Evolutionary conservation across 2,888 invertebrate genomes (phyloP), one percentile per base, ranked within the genome.

Genomic region (Marronus borbonicus): DNA sequence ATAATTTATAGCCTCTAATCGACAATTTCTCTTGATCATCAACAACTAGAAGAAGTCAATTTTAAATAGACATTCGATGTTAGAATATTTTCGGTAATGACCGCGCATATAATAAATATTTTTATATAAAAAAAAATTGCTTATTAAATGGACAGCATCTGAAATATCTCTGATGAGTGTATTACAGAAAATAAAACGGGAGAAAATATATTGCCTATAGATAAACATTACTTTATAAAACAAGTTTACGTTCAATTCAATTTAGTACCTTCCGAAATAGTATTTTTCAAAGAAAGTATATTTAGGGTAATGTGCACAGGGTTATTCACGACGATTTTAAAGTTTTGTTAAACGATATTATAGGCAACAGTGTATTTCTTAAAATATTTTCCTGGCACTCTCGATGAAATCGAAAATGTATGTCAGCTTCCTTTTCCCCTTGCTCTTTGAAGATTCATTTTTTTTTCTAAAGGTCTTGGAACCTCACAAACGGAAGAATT

Each of bases 21-120:
- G 60, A 74, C 72, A 74, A 74, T 74, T 74, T 74, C 72, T 74
- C 72, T 74, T 74, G 72, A 74, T 74, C 60, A 60, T 74, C 44
- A 74, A 14, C 44, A 70, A 49, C 72, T 39, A 44, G 39, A 24
- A 74, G 44, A 60, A 60, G 72, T 44, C 72, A 28, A 74, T 74
- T 74, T 74, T 74, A 74, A 74, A 74, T 44, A 74, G 72, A 74
- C 72, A 74, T 74, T 74, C 60, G 72, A 74, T 74, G 72, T 70
- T 58, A 24, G 72, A 24, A 60, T 55, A 62, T 74, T 74, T 74
- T 58, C 58, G 58, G n/a, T 72, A 72, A 72, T 74, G 72, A 20
- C 17, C 60, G 20, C 24, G 39, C 55, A 49, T 55, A 74, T 74
- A 74, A 74, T 74, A 74, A 74, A 62, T 74, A 49, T 74, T 58